Conservation (phyloP, 2,797 vertebrate species). For the Buceros bicornis region DNA sequence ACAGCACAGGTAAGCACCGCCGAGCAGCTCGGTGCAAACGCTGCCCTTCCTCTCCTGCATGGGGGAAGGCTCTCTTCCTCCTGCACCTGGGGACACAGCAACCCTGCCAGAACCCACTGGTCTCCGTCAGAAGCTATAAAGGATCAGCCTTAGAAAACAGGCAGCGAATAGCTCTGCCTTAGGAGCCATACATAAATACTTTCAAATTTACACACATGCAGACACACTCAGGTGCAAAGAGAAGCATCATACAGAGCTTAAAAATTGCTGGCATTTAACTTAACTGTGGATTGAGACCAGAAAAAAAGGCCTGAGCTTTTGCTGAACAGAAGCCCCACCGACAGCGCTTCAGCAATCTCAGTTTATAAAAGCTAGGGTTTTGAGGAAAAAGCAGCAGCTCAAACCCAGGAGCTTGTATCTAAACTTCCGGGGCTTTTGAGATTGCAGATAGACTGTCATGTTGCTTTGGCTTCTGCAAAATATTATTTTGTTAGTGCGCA, state of each 20-base stretch:
- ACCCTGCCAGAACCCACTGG: not conserved
- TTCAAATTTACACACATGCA: not conserved
- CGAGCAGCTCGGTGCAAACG: rapidly evolving
- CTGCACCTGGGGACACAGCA: not conserved
- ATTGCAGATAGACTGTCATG: not conserved
- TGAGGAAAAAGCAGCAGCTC: not conserved
- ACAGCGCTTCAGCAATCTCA: not conserved
- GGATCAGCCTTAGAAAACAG: not conserved
- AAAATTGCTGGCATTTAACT: not conserved
- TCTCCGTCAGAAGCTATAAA: not conserved
- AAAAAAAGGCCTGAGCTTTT: not conserved
- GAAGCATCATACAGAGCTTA: not conserved
- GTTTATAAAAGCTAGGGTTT: not conserved
- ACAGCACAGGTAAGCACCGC: not conserved
- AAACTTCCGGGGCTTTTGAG: not conserved
- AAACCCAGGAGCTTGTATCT: not conserved
- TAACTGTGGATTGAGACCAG: not conserved
- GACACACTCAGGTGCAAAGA: not conserved
- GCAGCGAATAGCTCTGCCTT: not conserved
- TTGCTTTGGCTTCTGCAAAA: not conserved
- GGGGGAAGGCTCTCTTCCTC: not conserved
- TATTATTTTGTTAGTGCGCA: not conserved
- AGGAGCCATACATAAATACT: not conserved
- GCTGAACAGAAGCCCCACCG: not conserved
- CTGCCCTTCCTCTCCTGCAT: not conserved